Conservation (phyloP, 2,113 vertebrate genomes). For the Limanda limanda region DNA sequence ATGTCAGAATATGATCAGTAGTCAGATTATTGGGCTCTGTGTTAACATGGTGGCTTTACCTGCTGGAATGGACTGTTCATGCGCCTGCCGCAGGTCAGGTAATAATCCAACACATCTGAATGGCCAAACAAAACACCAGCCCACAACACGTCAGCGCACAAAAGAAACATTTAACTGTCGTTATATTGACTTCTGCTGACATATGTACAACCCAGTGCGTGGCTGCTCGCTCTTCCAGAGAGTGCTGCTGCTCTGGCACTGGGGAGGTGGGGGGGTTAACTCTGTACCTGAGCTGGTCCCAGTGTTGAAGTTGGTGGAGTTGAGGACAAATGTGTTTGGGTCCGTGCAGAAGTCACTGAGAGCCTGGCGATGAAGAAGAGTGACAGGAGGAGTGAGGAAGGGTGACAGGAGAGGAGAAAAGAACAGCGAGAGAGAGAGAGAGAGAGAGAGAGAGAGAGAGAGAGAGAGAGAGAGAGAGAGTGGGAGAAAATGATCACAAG, state of each 20-base stretch:
- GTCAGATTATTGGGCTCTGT: too few species aligned
- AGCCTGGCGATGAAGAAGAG: slow-evolving; percentile 76
- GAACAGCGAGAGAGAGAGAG: slow-evolving; percentile 24
- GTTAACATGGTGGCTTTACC: slow-evolving; percentile 73
- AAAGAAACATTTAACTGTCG: slow-evolving; percentile 37
- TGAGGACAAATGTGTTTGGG: slow-evolving; percentile 88
- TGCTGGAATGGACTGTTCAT: slow-evolving; percentile 91
- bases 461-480: too few species aligned
- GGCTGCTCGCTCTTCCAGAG: slow-evolving; percentile 11
- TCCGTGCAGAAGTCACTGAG: slow-evolving; percentile 93
- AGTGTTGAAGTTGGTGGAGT: slow-evolving; percentile 88
- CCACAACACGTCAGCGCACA: slow-evolving; percentile 54
- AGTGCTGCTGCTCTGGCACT: not conserved
- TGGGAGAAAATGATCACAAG: too few species aligned
- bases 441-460: too few species aligned
- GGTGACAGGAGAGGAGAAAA: slow-evolving; percentile 18
- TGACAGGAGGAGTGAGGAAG: slow-evolving; percentile 23
- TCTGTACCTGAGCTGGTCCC: slow-evolving; percentile 87
- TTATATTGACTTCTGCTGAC: slow-evolving; percentile 41
- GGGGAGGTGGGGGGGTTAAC: not conserved
- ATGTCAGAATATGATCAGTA: too few species aligned
- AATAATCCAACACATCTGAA: slow-evolving; percentile 92
- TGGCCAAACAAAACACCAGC: slow-evolving; percentile 50
- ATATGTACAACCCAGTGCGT: not conserved
- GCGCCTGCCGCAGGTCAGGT: slow-evolving; percentile 89